Conservation (phyloP, 2,113 vertebrate species). For the Lepus americanus region DNA sequence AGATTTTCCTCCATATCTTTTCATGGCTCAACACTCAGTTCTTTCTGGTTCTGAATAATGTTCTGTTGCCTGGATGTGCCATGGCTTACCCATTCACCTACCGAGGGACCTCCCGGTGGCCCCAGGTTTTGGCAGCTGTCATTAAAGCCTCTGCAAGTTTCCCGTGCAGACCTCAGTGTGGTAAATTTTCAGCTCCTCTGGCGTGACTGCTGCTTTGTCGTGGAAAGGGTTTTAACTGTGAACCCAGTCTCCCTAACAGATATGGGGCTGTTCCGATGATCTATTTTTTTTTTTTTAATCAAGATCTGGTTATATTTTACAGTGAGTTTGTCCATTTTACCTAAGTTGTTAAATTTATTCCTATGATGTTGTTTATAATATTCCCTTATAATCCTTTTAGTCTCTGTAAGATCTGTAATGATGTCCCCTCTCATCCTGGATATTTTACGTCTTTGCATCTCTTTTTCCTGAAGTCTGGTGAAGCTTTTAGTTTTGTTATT, state of each 20-base stretch:
- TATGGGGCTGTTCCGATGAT: neutral
- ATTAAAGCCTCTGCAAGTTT: neutral
- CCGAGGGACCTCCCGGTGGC: neutral
- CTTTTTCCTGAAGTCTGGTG: neutral
- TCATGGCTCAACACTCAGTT: neutral
- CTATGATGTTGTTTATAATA: neutral
- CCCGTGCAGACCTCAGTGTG: neutral
- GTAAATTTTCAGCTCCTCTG: neutral
- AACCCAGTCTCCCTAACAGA: slow-evolving; percentile 24
- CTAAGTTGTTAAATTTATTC: neutral
- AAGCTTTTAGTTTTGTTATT: neutral
- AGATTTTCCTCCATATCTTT: neutral
- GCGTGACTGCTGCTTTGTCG: neutral
- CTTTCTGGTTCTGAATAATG: neutral
- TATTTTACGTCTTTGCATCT: neutral
- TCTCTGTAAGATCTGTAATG: too few relatives aligned
- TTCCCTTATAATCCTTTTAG: neutral
- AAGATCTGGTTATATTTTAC: neutral
- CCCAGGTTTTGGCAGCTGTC: neutral
- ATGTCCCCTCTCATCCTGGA: too few relatives aligned
- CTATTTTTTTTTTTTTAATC: neutral
- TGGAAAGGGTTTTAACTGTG: neutral
- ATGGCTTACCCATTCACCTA: neutral
- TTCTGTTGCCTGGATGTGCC: neutral
- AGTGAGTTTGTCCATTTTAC: neutral